These are phyloP conservation scores for Micromesistius poutassou DNA, from an alignment of 2,797 vertebrate species.

Conservation along the genomic window DNA sequence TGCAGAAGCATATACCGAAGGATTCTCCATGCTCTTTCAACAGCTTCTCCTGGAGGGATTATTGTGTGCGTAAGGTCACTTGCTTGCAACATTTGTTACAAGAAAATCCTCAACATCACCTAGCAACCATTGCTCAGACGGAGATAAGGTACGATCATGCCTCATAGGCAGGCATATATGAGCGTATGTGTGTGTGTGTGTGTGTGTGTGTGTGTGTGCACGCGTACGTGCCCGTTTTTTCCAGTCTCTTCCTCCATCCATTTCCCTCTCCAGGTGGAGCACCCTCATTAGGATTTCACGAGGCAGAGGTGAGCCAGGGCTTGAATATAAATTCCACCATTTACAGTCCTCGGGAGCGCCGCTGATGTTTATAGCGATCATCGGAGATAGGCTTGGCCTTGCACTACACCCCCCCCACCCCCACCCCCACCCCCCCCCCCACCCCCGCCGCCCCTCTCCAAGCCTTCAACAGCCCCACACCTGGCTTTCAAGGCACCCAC, in stretches of 20 bases:
- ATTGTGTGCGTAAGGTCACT: no score
- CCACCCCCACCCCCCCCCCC: constrained; percentile 3
- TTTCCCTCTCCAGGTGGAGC: constrained; percentile 11
- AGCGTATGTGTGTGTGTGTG: neutral
- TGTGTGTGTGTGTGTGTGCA: neutral
- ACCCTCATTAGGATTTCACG: constrained; percentile 51
- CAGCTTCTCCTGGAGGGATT: no score
- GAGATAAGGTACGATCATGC: neutral
- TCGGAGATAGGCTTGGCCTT: constrained; percentile 59
- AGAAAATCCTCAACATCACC: no score
- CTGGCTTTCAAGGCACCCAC: constrained; percentile 49
- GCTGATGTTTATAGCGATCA: constrained; percentile 58
- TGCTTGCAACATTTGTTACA: no score
- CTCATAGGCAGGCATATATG: neutral
- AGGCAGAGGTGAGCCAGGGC: constrained; percentile 55
- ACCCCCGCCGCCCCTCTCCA: no score
- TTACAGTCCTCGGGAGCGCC: constrained; percentile 54
- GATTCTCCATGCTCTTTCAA: no score
- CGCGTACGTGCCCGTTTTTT: constrained; percentile 10
- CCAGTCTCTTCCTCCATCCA: constrained; percentile 6
- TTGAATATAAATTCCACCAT: constrained; percentile 62
- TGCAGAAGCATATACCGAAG: no score
- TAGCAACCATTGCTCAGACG: no score
- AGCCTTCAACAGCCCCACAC: constrained; percentile 46
- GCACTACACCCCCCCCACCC: constrained; percentile 34